Base-by-base conservation (phyloP, 2,797 vertebrate species). In the Pelodytes ibericus region DNA sequence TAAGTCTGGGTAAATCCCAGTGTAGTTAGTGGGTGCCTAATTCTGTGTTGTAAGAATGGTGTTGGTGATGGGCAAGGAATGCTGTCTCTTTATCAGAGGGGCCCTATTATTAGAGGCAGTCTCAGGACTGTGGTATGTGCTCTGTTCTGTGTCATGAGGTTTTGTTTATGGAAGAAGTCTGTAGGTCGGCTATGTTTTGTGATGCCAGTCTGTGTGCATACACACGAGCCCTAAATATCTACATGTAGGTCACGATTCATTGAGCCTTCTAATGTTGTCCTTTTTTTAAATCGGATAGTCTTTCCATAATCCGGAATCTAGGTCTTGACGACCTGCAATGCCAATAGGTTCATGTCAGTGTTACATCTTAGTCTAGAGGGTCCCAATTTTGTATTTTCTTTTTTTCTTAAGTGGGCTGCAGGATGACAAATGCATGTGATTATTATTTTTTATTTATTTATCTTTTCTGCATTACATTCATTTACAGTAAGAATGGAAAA, bases 71-170 rank as follows among this genome's bases (percentile, higher is more conserved):
- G 49, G 49, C 20, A 24, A 30, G 58, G 16, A 27, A n/a, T 30
- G 58, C 9, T 5, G 15, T n/a, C 26, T 16, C 33, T 58, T 61
- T 61, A 61, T 31, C 58, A 61, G n/a, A 18, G n/a, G 7, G 49
- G n/a, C 31, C 22, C 60, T 62, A 62, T 62, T 62, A 10, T 62
- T 62, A 39, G 60, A 8, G 30, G 9, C 8, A 18, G 26, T 18
- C 11, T 36, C 9, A 62, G n/a, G 60, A n/a, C 31, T 62, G 18
- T 22, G 60, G 60, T 18, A 62, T 62, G 18, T 30, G n/a, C 30
- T 33, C 30, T 62, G 60, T 62, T 39, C 31, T 60, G n/a, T 60
- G 27, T 60, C 60, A 36, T 11, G 27, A n/a, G 31, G 9, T n/a
- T 47, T 27, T 66, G 60, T 63, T 63, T 63, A 11, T 47, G 25